Conservation (phyloP, 2,113 vertebrate genomes). For the Pelvicachromis taeniatus region DNA sequence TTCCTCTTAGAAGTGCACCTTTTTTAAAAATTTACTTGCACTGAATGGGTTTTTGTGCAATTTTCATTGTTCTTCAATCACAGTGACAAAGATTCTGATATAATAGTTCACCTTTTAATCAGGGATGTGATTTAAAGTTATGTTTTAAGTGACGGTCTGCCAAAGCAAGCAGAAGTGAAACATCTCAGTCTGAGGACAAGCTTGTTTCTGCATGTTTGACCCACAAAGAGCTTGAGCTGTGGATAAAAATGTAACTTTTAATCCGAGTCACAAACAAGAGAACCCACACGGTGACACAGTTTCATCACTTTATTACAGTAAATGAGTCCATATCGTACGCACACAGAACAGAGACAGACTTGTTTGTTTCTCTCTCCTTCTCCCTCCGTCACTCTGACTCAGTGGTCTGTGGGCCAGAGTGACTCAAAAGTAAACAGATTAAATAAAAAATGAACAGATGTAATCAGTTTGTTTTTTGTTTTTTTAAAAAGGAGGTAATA, state of each 20-base stretch:
- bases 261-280: not conserved
- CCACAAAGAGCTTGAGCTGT: accelerated
- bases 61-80: too few relatives aligned
- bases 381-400: not conserved
- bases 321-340: constrained; percentile 67
- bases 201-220: not conserved
- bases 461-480: not conserved
- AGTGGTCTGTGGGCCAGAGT: not conserved
- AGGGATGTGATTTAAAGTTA: not conserved
- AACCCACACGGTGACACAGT: constrained; percentile 25
- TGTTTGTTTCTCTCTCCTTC: constrained; percentile 44
- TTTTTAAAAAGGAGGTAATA: not conserved
- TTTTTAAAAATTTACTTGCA: too few relatives aligned
- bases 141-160: accelerated
- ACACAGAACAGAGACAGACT: constrained; percentile 60
- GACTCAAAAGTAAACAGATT: not conserved
- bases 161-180: not conserved
- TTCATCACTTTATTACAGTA: constrained; percentile 77
- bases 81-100: too few relatives aligned
- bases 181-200: not conserved
- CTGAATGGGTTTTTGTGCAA: too few relatives aligned
- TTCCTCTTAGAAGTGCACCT: too few relatives aligned
- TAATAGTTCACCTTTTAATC: not conserved
- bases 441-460: not conserved
- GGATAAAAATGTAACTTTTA: not conserved